Conservation (phyloP, 92 coral and sea anemone genomes). For the Zoanthus sansibaricus region DNA sequence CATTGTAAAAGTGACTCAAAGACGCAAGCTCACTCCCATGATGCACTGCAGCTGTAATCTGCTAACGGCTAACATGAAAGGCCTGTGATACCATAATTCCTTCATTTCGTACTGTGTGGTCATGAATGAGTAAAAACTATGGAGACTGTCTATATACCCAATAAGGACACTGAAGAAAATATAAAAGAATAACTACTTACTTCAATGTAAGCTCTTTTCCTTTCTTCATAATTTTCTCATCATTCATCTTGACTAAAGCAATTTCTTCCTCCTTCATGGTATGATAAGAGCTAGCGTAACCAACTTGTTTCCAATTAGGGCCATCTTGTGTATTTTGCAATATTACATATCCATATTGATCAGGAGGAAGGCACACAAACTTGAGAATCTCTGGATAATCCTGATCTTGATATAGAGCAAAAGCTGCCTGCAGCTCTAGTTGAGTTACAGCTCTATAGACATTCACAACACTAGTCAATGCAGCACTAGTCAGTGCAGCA, state of each 20-base stretch:
- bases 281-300: neutral
- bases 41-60: too few species aligned
- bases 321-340: neutral
- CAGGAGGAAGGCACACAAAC: conserved; percentile 11
- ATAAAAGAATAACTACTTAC: neutral
- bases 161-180: too few species aligned
- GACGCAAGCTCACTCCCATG: too few species aligned
- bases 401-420: neutral
- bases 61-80: too few species aligned
- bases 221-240: neutral
- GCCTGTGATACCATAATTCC: too few species aligned
- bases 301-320: neutral
- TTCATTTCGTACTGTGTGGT: too few species aligned
- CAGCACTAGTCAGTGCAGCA: neutral
- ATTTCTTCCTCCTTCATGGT: neutral
- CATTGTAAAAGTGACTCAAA: too few species aligned
- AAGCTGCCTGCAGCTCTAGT: neutral
- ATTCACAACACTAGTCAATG: neutral
- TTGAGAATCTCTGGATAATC: neutral
- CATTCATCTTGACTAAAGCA: conserved; percentile 18
- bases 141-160: too few species aligned
- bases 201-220: neutral
- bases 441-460: conserved; percentile 7
- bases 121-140: too few species aligned
- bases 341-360: neutral